Base-by-base conservation (phyloP, 1,140 invertebrate genomes). In the Tetraneura akinire region DNA sequence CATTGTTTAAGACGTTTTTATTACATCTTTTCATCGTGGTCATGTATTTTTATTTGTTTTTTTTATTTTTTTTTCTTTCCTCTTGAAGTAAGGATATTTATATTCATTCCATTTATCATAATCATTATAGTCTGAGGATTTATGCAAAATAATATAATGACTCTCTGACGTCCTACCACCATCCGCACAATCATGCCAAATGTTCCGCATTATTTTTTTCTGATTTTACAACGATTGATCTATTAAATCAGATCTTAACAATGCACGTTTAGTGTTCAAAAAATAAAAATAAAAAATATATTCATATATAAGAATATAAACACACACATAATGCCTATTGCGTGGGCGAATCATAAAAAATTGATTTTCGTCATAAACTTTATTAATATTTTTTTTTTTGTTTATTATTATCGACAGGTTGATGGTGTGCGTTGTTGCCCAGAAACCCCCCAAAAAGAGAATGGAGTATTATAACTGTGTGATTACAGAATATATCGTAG, bases 31-130 rank as follows among this genome's bases (percentile, higher is more conserved):
- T 18, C 47, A 21, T 23, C 1, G 32, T 21, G 16, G 18, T 68
- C 16, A 23, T 68, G 14, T 68, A 37, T 37, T 37, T 37, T 37
- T 37, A 4, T 14, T 57, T 13, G 18, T n/a, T 66, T 37, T 26
- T 47, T 68, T 23, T 68, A 37, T 37, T 37, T 37, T 37, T 37
- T 14, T 14, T 57, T 13, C n/a, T n/a, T 66, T 37, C 21, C 18
- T 66, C 18, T n/a, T 23, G 10, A 14, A 45, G 18, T 18, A 23
- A 10, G n/a, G n/a, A n/a, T n/a, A n/a, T n/a, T n/a, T n/a, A 14
- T 60, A 29, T 29, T 42, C 45, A 14, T 26, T 47, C 21, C 42
- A 68, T 68, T 47, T 26, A 68, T 68, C 42, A 68, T 47, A 47
- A 47, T 47, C 42, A 68, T 68, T 68, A 23, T 68, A 47, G 66